A percentile compares a stretch with the other conserved stretches of the same genome.
phyloP scores from a whole-genome alignment of 2,113 vertebrate species.

The Eidolon helvum region DNA sequence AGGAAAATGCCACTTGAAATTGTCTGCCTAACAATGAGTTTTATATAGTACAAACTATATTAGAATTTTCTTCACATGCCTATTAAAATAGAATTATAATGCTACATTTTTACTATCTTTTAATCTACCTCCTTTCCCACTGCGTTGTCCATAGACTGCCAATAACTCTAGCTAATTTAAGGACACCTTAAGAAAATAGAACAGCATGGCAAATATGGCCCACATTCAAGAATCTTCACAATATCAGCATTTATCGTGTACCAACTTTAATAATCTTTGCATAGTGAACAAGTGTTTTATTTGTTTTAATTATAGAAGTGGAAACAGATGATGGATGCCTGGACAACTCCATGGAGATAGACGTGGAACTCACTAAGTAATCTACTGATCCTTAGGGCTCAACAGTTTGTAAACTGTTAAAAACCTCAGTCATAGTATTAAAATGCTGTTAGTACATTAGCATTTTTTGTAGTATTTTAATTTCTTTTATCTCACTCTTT shows the following conservation, averaged over 20 bases:
- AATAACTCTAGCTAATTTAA: background rate
- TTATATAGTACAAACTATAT: background rate
- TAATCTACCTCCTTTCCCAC: background rate
- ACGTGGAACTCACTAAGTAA: constrained; percentile 39
- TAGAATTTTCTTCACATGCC: background rate
- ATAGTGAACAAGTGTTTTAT: background rate
- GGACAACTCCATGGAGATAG: background rate
- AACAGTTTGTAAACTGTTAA: background rate
- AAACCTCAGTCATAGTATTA: background rate
- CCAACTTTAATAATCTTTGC: background rate
- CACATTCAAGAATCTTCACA: background rate
- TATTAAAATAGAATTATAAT: background rate
- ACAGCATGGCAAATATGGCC: background rate
- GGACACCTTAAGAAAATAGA: background rate
- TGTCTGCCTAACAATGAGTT: background rate
- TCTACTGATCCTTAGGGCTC: background rate
- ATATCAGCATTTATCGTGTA: background rate
- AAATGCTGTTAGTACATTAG: background rate
- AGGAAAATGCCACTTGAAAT: background rate
- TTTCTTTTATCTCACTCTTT: background rate
- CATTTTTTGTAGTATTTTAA: background rate
- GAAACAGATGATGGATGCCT: background rate
- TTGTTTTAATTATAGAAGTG: constrained; percentile 58
- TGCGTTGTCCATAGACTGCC: background rate
- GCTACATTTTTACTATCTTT: background rate